phyloP scores from a whole-genome alignment of 2,888 invertebrate species.

The Seira musarum region DNA sequence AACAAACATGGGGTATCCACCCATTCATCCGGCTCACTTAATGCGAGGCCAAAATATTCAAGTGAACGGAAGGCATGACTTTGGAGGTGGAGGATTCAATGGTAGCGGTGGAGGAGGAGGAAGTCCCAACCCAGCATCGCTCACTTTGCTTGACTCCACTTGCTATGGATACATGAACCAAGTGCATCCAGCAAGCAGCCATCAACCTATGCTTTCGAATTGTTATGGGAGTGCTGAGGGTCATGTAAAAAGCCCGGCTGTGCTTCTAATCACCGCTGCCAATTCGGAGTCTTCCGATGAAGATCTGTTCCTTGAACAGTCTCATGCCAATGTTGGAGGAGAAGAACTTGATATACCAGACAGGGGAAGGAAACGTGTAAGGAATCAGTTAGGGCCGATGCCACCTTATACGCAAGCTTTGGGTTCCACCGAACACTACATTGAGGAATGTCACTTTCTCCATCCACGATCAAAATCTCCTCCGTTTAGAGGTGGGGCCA shows the following conservation, averaged over 20 bases:
- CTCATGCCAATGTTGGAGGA: background rate
- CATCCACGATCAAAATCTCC: conserved; percentile 31
- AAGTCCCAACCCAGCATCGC: conserved; percentile 16
- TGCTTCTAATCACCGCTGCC: conserved; percentile 55
- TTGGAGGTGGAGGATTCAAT: conserved; percentile 18
- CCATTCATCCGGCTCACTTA: conserved; percentile 20
- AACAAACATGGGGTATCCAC: conserved; percentile 27
- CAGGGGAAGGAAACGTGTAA: conserved; percentile 10
- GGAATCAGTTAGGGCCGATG: conserved; percentile 12
- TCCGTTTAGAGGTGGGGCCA: conserved; percentile 1
- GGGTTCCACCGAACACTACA: background rate
- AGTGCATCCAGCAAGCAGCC: conserved; percentile 48
- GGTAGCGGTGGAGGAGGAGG: conserved; percentile 21
- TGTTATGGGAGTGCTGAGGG: conserved; percentile 10
- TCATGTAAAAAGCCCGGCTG: conserved; percentile 41
- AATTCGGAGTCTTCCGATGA: conserved; percentile 60
- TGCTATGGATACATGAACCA: conserved; percentile 58
- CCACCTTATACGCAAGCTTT: conserved; percentile 26
- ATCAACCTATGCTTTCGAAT: conserved; percentile 41
- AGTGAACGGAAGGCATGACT: conserved; percentile 39
- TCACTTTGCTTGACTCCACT: conserved; percentile 50
- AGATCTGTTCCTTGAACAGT: conserved; percentile 25
- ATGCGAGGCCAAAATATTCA: conserved; percentile 44
- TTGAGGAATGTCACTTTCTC: conserved; percentile 15
- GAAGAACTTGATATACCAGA: conserved; percentile 12